Base-by-base conservation (phyloP, 2,113 vertebrate genomes). In the Sturnus vulgaris region DNA sequence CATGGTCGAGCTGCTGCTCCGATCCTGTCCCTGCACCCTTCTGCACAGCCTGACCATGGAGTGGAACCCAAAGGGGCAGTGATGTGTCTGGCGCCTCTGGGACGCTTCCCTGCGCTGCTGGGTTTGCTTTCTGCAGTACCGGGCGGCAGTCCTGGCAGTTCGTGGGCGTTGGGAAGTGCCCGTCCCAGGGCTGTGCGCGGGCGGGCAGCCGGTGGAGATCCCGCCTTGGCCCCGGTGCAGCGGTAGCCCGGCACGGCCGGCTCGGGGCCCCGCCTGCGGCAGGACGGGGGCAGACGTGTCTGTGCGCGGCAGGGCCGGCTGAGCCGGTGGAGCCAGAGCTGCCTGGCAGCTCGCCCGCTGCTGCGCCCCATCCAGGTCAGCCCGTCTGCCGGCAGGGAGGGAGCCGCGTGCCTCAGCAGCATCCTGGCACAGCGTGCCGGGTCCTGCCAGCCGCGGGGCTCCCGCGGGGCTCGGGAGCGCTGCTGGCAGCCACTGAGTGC, bases 351-450 rank as follows among this genome's bases (percentile, higher is more conserved):
- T 39, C 0, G 78, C 95, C 93, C 5, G 0, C 82, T 2, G 27
- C 95, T 87, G 85, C 46, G 3, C 91, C 95, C 91, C 93, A 77
- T 93, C 93, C 91, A 73, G 91, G 84, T 77, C 88, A 90, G 77
- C 93, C 68, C 11, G 81, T 50, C 93, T 93, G 84, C 91, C 20
- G 68, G 68, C 9, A 40, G 40, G 68, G 23, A 53, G 57, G 60
- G 64, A 84, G 88, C 95, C 31, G 59, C 95, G 9, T 93, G 95
- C 93, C 95, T 87, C 95, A 12, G 91, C 95, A 93, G 93, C 82
- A 6, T 90, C 86, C 15, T 27, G 85, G 77, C 3, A 7, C 88
- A 49, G 88, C 95, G 11, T 95, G 95, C 93, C 0, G 52, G 57
- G 71, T 94, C 92, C 92, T 92, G 94, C 92, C 76, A 3, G 80